phyloP scores from a whole-genome alignment of 1,140 invertebrate species.

The Argopecten irradians region DNA sequence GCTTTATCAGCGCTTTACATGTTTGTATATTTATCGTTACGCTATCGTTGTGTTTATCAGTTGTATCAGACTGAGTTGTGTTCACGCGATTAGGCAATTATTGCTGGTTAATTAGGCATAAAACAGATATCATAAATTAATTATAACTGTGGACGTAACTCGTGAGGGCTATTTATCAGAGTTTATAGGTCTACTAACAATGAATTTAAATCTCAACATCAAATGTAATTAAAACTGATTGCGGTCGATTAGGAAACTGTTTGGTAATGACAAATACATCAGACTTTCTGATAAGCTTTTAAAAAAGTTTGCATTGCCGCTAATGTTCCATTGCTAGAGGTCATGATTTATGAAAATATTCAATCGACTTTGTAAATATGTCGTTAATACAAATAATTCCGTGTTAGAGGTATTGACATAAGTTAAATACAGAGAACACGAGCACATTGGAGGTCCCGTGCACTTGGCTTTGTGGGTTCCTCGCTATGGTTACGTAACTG shows the following conservation, averaged over 20 bases:
- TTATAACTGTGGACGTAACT: background rate
- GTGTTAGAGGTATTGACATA: background rate
- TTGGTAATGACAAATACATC: no score
- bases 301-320: background rate
- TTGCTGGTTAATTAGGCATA: background rate
- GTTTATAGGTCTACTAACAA: background rate
- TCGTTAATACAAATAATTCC: background rate
- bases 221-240: background rate
- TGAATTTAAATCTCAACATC: background rate
- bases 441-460: background rate
- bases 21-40: no score
- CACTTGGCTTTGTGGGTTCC: background rate
- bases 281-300: background rate
- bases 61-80: background rate
- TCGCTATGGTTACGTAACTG: slow-evolving; percentile 2
- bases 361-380: background rate
- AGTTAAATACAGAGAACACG: background rate
- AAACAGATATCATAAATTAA: background rate
- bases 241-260: no score
- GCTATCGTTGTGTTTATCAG: no score
- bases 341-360: background rate
- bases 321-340: background rate
- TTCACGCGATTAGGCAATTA: background rate
- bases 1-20: no score
- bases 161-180: no score